Evolutionary conservation across 2,888 invertebrate species (phyloP), one percentile per base, ranked within the genome.

Genomic region (Cyclophora punctaria): DNA sequence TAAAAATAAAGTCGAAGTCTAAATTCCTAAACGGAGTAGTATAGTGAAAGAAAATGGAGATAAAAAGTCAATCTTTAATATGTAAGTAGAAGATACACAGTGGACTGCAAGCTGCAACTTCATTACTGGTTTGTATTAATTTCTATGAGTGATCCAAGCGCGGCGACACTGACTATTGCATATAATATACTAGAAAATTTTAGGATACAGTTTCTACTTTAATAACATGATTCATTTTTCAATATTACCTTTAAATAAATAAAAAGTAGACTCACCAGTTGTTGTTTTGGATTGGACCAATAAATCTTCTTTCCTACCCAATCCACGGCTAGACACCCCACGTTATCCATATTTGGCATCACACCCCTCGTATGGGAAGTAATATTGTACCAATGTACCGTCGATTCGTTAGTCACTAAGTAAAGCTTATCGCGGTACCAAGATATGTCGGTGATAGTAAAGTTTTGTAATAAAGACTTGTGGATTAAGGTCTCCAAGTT

Each of bases 221-320:
- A 20, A 20, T 20, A 20, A 20, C 20, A 20, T 20, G 20, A 20
- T 20, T 20, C 20, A 48, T 51, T 33, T 42, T 45, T 41, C 5
- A 46, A 34, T 20, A 35, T 41, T 3, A 3, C 4, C 34, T 20
- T 20, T 20, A 20, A 20, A 20, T 20, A 20, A n/a, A n/a, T n/a
- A n/a, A n/a, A 20, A 35, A 33, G 20, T 42, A 7, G 35, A 45
- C 90, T 90, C 85, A 96, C 96, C 90, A 95, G 86, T 77, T 95
- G 95, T 67, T 94, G 93, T 69, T 94, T 93, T 5, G 94, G 94
- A 82, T 95, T 95, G 0, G 96, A 94, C 96, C 97, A 98, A 74
- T 98, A 98, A 5, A 98, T 84, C 71, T 95, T 94, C 60, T 92
- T 92, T 2, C 96, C 96, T 47, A 97, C 92, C 96, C 97, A 97